Evolutionary conservation across 35 echinoderm and acorn worm species (phyloP), one percentile per base, ranked within the genome.

Genomic region (Ophiothrix spiculata): DNA sequence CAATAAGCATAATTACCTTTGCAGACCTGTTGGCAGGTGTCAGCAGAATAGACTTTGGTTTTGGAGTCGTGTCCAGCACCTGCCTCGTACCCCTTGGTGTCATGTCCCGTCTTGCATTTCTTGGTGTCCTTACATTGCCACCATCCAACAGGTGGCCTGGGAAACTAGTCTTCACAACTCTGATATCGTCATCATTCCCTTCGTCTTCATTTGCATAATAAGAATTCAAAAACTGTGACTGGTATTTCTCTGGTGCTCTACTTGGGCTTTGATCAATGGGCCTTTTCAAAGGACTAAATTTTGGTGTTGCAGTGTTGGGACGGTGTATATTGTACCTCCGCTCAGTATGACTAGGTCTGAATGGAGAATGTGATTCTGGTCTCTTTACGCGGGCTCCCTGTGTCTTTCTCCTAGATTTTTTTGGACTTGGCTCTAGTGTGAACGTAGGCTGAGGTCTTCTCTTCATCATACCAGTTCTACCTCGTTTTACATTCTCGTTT

Each of bases 31-130:
- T 38, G 64, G 86, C 90, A 21, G 94, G 94, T 12, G 90, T 92
- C 23, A 86, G 64, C 17, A 97, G 86, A 73, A 97, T 97, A 16
- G 94, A 97, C 74, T 87, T 91, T 14, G 90, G 94, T 88, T 74
- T 88, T 77, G 92, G 75, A 12, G 84, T 79, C 21, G 64, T 69
- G 75, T 77, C 81, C 4, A 45, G 56, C 23, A 74, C 76, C 40
- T 39, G 86, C 1, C 33, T 40, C n/a, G n/a, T n/a, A n/a, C n/a
- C n/a, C n/a, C n/a, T n/a, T n/a, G n/a, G n/a, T n/a, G 84, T 79
- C 21, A 63, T 69, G 75, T 77, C 81, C 4, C 33, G 56, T 25
- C 40, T 49, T 56, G 37, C 79, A 0, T n/a, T 40, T 13, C 37
- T 42, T 4, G 41, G 40, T 75, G 37, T 36, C 23, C 88, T 83